Evolutionary conservation across 2,113 vertebrate species (phyloP), one percentile per base, ranked within the genome.

Genomic region (Panthera tigris): DNA sequence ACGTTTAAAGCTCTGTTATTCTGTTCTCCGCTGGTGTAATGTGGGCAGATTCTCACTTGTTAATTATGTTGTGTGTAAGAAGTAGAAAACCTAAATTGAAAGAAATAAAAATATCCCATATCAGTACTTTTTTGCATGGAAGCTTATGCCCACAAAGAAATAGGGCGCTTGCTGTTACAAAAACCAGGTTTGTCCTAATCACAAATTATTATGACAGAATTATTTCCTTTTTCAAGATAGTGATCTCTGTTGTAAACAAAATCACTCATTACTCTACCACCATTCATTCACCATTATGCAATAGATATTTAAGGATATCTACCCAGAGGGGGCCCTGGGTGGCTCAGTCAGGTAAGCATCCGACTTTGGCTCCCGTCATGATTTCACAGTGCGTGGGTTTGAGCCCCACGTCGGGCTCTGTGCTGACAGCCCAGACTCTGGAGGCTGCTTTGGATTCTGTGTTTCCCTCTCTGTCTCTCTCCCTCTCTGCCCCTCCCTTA

Each of bases 1-100:
- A 97, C 61, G 97, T 98, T 97, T 98, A 98, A 98, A 98, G 65
- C 57, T 97, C 57, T 95, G 96, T 98, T 98, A 97, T 98, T 98
- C 89, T 98, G 87, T 98, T 98, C 98, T 98, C 84, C 96, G 71
- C 69, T 98, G 93, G 74, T 98, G 48, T 82, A 81, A 93, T 11
- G 97, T 98, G 97, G 98, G 98, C 90, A 97, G 96, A 97, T 98
- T 99, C 94, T 98, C 98, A 98, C 98, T 99, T 98, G 95, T 97
- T 98, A 99, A 98, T 98, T 98, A 98, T 92, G 97, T 63, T 91
- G 76, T 98, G 39, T 93, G n/a, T 45, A 97, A 98, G 96, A 68
- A 95, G n/a, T 21, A 45, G 80, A 90, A 98, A 94, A 98, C 63
- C 89, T 97, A 91, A 97, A 36, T 66, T 95, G 73, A 94, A 97